Conservation (phyloP, 2,888 invertebrate genomes). For the Apamea epomidion region DNA sequence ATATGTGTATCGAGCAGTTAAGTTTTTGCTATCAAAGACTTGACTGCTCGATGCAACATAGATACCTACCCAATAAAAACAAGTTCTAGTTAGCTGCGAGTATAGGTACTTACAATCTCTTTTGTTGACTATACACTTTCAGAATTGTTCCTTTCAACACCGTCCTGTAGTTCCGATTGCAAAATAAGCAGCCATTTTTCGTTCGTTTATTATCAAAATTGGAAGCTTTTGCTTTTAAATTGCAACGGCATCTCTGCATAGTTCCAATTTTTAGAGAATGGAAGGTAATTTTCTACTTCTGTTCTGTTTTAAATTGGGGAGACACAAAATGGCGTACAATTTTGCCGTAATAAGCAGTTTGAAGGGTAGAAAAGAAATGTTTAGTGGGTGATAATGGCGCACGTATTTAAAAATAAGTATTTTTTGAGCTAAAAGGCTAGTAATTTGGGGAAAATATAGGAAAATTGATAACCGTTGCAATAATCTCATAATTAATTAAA, state of each 20-base stretch:
- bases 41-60: too few relatives aligned
- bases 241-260: conserved; percentile 34
- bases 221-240: conserved; percentile 47
- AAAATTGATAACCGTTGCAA: background rate
- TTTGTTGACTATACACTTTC: conserved; percentile 17
- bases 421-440: background rate
- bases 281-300: conserved; percentile 38
- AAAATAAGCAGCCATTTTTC: conserved; percentile 34
- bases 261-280: conserved; percentile 52
- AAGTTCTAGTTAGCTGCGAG: background rate
- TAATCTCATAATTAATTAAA: background rate
- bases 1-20: too few relatives aligned
- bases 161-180: conserved; percentile 32
- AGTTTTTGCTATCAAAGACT: too few relatives aligned
- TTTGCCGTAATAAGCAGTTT: conserved; percentile 16
- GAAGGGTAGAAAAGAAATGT: conserved; percentile 10
- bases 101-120: background rate
- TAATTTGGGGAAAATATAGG: background rate
- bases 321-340: conserved; percentile 11
- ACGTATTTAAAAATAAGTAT: background rate
- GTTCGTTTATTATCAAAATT: conserved; percentile 49
- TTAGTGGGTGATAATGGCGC: background rate
- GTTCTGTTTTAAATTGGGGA: conserved; percentile 2
- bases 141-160: conserved; percentile 21
- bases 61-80: background rate